These are phyloP conservation scores for Cettia cetti DNA, from an alignment of 2,113 vertebrate genomes.

Conservation along the genomic window DNA sequence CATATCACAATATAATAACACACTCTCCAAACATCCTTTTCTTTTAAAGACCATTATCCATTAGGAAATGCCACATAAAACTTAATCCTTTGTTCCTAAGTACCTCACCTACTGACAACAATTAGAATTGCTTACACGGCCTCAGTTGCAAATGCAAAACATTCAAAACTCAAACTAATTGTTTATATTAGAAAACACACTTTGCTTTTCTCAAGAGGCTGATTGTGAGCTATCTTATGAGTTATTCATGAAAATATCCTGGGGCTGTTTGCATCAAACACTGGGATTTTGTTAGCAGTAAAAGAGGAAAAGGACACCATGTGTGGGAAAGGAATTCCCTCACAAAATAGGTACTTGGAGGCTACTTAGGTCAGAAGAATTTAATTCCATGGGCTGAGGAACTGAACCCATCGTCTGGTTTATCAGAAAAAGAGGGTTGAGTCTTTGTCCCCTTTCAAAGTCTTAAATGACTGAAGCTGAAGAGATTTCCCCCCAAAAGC, in stretches of 20 bases:
- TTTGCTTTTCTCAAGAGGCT: neutral
- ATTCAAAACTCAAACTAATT: neutral
- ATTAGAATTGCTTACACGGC: neutral
- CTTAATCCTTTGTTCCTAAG: neutral
- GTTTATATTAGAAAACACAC: neutral
- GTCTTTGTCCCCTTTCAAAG: neutral
- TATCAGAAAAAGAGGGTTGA: neutral
- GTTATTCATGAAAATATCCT: conserved; percentile 1
- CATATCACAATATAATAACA: neutral
- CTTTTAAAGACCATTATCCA: neutral
- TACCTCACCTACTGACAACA: neutral
- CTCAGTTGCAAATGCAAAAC: neutral
- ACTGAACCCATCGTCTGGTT: neutral
- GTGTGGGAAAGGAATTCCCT: neutral
- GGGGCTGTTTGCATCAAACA: neutral
- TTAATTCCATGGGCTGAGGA: neutral
- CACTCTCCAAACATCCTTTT: neutral
- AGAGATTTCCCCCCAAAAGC: neutral
- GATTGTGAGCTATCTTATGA: neutral
- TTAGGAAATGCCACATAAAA: neutral
- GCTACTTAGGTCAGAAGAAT: neutral
- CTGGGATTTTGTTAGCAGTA: neutral
- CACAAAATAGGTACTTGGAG: neutral
- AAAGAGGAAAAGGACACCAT: neutral
- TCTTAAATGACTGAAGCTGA: neutral